Evolutionary conservation across 1,140 invertebrate genomes (phyloP).

Genomic region (Brachionus rubens): DNA sequence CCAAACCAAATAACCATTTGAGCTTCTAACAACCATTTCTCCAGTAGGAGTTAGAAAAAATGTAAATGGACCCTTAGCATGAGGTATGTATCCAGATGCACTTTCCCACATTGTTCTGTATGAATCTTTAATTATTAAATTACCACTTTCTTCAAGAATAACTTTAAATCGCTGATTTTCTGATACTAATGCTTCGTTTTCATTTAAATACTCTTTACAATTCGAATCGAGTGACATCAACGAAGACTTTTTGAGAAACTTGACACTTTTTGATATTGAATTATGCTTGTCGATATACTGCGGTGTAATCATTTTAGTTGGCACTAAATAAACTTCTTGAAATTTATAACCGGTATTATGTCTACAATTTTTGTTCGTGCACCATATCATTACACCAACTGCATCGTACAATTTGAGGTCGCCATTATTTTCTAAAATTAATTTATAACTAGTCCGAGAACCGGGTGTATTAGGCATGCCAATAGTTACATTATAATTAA

Average conservation of each 20-base stretch:
- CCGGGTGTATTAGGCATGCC: neutral
- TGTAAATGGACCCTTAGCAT: neutral
- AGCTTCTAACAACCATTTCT: neutral
- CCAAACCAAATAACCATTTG: neutral
- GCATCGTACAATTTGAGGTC: neutral
- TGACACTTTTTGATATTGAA: too few species aligned
- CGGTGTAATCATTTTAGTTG: neutral
- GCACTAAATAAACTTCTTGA: neutral
- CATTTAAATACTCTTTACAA: neutral
- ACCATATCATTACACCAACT: neutral
- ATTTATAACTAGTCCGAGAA: neutral
- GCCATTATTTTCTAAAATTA: neutral
- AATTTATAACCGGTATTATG: neutral
- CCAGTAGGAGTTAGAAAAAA: neutral
- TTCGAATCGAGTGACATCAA: neutral
- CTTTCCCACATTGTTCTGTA: neutral
- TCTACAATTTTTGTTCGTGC: neutral
- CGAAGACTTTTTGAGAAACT: neutral
- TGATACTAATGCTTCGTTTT: neutral
- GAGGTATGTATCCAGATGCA: neutral
- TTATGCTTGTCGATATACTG: neutral
- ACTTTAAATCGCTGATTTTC: neutral
- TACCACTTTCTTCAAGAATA: neutral
- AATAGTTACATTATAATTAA: neutral
- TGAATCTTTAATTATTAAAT: neutral